Evolutionary conservation across 2,113 vertebrate species (phyloP).

Genomic region (Paramisgurnus dabryanus): DNA sequence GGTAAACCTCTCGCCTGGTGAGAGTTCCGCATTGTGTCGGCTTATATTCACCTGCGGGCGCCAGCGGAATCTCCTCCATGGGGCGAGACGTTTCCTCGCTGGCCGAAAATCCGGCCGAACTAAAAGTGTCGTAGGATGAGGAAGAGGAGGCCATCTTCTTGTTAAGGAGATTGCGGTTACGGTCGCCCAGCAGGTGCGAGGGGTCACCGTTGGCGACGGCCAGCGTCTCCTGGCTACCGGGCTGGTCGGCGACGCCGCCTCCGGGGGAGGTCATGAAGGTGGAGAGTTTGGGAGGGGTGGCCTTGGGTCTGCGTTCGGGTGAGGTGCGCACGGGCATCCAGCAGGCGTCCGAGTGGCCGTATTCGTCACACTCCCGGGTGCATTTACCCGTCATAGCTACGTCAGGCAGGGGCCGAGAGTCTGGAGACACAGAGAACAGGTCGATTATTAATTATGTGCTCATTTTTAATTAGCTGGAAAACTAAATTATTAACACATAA

Average conservation of each 20-base stretch:
- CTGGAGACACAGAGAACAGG: slow-evolving; percentile 63
- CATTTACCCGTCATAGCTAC: slow-evolving; percentile 99
- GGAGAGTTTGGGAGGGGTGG: slow-evolving; percentile 94
- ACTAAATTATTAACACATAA: slow-evolving; percentile 3
- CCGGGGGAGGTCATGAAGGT: slow-evolving; percentile 91
- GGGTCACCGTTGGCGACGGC: slow-evolving; percentile 91
- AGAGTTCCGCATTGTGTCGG: slow-evolving; percentile 94
- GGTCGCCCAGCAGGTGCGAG: slow-evolving; percentile 94
- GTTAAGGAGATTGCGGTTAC: slow-evolving; percentile 97
- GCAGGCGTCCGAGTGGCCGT: slow-evolving; percentile 98
- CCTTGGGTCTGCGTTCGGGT: slow-evolving; percentile 93
- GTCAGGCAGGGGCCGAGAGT: slow-evolving; percentile 98
- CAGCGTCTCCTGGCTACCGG: slow-evolving; percentile 92
- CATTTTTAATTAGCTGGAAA: slow-evolving; percentile 16
- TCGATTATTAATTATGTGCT: slow-evolving; percentile 49
- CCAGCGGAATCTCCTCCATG: slow-evolving; percentile 95
- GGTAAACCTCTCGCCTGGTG: slow-evolving; percentile 98
- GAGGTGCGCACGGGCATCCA: slow-evolving; percentile 99
- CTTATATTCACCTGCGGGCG: slow-evolving; percentile 96
- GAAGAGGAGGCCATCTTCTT: slow-evolving; percentile 90
- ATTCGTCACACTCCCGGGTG: slow-evolving; percentile 96
- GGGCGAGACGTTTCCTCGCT: slow-evolving; percentile 82
- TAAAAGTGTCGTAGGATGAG: slow-evolving; percentile 95
- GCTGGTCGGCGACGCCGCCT: slow-evolving; percentile 76
- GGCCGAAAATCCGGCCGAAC: slow-evolving; percentile 86